phyloP scores from a whole-genome alignment of 2,888 invertebrate genomes.

The Masnerella sp. region DNA sequence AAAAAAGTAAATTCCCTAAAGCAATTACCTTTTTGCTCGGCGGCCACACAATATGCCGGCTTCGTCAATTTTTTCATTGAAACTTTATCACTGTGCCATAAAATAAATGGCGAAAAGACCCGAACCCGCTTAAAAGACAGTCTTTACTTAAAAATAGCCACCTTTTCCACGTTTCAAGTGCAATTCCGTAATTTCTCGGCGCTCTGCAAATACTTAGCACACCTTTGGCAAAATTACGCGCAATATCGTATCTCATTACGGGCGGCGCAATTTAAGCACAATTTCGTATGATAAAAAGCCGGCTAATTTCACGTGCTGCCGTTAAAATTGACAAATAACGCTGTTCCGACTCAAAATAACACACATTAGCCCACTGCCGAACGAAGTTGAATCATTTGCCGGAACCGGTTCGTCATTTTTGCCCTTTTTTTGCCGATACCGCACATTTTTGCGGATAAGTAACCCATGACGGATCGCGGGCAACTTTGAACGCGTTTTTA shows the following conservation, averaged over 20 bases:
- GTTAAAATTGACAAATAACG: slow-evolving; percentile 56
- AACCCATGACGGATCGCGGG: slow-evolving; percentile 25
- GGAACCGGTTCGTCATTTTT: slow-evolving; percentile 36
- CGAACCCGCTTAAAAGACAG: slow-evolving; percentile 23
- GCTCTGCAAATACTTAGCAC: slow-evolving; percentile 53
- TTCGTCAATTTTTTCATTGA: slow-evolving; percentile 10
- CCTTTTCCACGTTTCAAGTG: slow-evolving; percentile 4
- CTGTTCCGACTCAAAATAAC: slow-evolving; percentile 47
- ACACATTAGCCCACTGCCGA: slow-evolving; percentile 37
- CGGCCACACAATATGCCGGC: too few species aligned
- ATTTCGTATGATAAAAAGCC: slow-evolving; percentile 50
- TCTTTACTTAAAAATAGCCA: slow-evolving; percentile 27
- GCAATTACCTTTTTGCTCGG: too few species aligned
- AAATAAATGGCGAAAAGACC: not conserved
- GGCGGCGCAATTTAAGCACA: slow-evolving; percentile 39
- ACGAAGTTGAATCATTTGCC: slow-evolving; percentile 43
- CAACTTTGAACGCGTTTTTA: slow-evolving; percentile 37
- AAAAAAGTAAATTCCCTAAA: too few species aligned
- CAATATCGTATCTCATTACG: slow-evolving; percentile 45
- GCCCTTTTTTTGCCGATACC: slow-evolving; percentile 23
- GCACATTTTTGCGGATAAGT: slow-evolving; percentile 19
- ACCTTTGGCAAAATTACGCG: slow-evolving; percentile 44
- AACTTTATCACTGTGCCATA: slow-evolving; percentile 4
- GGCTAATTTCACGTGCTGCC: slow-evolving; percentile 34
- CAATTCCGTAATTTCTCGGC: slow-evolving; percentile 29